A percentile compares a stretch with the other conserved stretches of the same genome.
Evolutionary conservation across 2,113 vertebrate genomes (phyloP).

Genomic region (Pseudonaja textilis): DNA sequence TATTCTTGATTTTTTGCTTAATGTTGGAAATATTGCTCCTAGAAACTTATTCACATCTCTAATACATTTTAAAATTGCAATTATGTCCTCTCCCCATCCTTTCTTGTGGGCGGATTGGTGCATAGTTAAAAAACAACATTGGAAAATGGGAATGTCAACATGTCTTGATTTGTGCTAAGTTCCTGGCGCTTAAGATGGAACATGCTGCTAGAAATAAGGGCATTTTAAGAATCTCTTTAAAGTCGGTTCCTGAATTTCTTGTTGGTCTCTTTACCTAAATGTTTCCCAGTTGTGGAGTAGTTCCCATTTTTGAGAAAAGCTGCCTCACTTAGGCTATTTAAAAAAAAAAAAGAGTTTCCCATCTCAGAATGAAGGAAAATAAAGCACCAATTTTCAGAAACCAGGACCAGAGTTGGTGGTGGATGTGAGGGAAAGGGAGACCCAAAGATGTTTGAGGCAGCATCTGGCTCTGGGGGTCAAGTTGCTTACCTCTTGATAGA

Average conservation of each 20-base stretch:
- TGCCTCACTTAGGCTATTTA: background rate
- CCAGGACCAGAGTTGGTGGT: background rate
- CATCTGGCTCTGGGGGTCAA: background rate
- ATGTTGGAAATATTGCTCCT: background rate
- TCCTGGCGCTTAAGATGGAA: background rate
- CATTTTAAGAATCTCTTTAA: background rate
- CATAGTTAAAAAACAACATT: background rate
- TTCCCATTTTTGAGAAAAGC: background rate
- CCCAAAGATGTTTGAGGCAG: background rate
- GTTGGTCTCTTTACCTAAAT: background rate
- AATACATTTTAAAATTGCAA: background rate
- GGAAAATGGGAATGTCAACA: background rate
- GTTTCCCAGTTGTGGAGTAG: background rate
- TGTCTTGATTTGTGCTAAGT: background rate
- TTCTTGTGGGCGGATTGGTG: background rate
- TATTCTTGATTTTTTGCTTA: background rate
- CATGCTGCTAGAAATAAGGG: background rate
- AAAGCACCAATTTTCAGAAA: background rate
- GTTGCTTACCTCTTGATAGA: background rate
- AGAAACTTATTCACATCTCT: no score
- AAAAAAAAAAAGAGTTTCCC: background rate
- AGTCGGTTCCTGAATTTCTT: background rate
- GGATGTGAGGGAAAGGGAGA: background rate
- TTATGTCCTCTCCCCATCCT: background rate
- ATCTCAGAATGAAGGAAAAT: background rate